Base-by-base conservation (phyloP, 2,113 vertebrate genomes). In the Rhynchopsitta pachyrhyncha region DNA sequence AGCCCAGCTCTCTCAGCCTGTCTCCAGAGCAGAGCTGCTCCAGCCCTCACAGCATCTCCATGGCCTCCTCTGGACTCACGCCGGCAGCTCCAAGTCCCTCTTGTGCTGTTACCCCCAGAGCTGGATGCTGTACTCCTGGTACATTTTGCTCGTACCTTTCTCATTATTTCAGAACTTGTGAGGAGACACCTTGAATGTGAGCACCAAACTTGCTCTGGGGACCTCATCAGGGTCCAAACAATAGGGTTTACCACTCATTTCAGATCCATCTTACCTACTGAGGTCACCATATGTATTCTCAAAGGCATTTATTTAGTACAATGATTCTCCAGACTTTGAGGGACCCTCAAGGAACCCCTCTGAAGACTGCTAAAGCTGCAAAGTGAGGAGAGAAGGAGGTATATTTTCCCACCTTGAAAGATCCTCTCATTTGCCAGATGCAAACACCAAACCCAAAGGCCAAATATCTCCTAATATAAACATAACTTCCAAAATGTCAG, bases 311-410 rank as follows among this genome's bases (percentile, higher is more conserved):
- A 29, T 28, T 4, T 11, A 39, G 10, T 6, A 28, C 8, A 3
- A 17, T 2, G 5, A 31, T 23, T 14, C 33, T 39, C 17, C 19
- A 49, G n/a, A 39, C 49, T 79, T 69, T 66, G 55, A 20, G 19
- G 27, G 17, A 59, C 15, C 5, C 9, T 49, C 37, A 31, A 66
- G 10, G 31, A 76, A 6, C 14, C 29, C 7, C 11, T 53, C 46
- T 71, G 55, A 55, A 60, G 15, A 13, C 19, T 66, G 23, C 5
- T n/a, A 7, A 22, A 18, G 16, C 29, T 52, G 18, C 11, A 11
- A 69, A 39, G 16, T 42, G 0, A 5, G 3, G 8, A 12, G 6
- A 18, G n/a, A 53, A 66, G 10, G 16, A 63, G 6, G 7, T n/a
- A 2, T 2, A 4, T 23, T 69, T 39, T 12, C 13, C 14, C 7